Evolutionary conservation across 2,113 vertebrate genomes (phyloP), one percentile per base, ranked within the genome.

Genomic region (Brienomyrus brachyistius): DNA sequence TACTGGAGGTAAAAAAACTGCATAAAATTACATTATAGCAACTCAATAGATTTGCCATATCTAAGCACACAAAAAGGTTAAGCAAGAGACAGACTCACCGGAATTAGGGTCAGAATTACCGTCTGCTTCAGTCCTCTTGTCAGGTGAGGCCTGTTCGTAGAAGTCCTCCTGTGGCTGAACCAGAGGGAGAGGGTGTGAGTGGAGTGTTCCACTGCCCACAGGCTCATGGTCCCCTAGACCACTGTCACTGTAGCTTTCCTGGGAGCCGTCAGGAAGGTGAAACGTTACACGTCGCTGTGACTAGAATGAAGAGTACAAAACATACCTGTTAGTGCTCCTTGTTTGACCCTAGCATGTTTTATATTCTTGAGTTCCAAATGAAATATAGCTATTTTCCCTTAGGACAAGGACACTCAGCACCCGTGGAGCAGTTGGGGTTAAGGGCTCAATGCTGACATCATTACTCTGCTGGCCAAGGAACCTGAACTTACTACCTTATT

Each of bases 221-320:
- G 98, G 97, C 96, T 99, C 98, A 92, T 98, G 98, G 95, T 99
- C 98, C 91, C 98, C 98, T 93, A 99, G 95, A 95, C 98, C 98
- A 96, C 98, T 99, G 96, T 99, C 98, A 97, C 98, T 99, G 98
- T 98, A 99, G 97, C 98, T 99, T 97, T 99, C 98, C 96, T 99
- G 98, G 94, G 98, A 99, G 95, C 98, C 98, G 84, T 99, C 98
- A 0, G 98, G 98, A 94, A 99, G 98, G 96, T 99, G 98, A 97
- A 99, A 99, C 89, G 98, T 99, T 97, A 99, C 98, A 89, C 98
- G 98, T 88, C 98, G 97, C 96, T 99, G 98, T 92, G 98, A 99
- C 98, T 99, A 97, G 95, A 98, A 97, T 96, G 96, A 97, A 95
- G 92, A 98, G 95, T 98, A 95, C 96, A 97, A 95, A 98, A 89